These are phyloP conservation scores for Procapra przewalskii DNA, from an alignment of 2,113 vertebrate species.

Conservation along the genomic window DNA sequence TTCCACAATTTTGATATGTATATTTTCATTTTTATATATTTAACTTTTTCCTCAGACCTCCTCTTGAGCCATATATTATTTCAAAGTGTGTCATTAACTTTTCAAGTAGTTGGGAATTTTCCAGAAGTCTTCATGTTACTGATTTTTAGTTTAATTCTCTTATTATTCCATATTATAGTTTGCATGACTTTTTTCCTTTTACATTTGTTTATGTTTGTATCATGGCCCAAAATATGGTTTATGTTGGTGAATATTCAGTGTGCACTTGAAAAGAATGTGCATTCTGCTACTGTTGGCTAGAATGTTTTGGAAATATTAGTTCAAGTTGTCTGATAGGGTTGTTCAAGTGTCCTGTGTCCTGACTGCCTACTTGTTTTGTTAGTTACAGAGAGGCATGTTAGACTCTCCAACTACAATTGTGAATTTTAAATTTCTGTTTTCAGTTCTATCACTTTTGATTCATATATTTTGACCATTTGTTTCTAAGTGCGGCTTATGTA, in stretches of 20 bases:
- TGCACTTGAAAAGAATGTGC: background rate
- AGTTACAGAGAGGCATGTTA: background rate
- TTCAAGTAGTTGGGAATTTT: background rate
- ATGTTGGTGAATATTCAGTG: background rate
- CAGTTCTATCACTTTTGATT: background rate
- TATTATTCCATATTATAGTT: background rate
- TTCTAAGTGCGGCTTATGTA: background rate
- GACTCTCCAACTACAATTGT: background rate
- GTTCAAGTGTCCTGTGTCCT: background rate
- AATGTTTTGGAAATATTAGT: background rate
- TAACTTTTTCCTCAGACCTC: background rate
- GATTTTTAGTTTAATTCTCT: background rate
- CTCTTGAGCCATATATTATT: background rate
- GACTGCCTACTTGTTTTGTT: background rate
- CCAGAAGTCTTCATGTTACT: slow-evolving; percentile 3
- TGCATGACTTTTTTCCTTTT: background rate
- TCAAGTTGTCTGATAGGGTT: background rate
- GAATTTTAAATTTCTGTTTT: background rate
- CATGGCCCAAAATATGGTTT: background rate
- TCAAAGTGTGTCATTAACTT: background rate
- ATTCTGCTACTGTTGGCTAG: background rate
- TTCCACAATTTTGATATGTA: background rate
- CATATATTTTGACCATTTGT: background rate
- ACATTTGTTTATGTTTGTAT: background rate
- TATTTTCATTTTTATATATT: background rate